Percentiles rank a stretch among this genome's conserved stretches.
Evolutionary conservation across 2,888 invertebrate species (phyloP).

Genomic region (Tanaodytes sp.): DNA sequence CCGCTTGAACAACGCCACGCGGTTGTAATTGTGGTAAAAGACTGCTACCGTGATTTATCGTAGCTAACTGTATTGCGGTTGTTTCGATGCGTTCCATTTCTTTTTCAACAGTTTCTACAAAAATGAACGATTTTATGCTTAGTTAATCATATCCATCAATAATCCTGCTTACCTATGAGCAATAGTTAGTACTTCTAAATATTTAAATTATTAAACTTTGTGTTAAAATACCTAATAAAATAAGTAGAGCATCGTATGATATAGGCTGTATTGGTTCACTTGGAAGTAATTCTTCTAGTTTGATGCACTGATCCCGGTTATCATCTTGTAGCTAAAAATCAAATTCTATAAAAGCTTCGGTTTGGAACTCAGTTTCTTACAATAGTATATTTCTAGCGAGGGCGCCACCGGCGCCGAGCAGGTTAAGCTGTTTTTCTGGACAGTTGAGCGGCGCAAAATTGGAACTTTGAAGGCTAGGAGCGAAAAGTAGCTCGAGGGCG

Average conservation of each 20-base stretch:
- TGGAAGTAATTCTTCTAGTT: conserved; percentile 86
- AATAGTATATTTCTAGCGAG: too few relatives aligned
- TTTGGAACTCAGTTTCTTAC: too few relatives aligned
- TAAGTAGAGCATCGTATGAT: conserved; percentile 87
- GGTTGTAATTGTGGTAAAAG: conserved; percentile 75
- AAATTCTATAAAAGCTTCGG: too few relatives aligned
- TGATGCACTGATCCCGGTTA: conserved; percentile 81
- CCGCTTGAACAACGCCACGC: conserved; percentile 88
- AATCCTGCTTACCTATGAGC: too few relatives aligned
- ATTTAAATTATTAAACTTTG: too few relatives aligned
- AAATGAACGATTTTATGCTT: background rate
- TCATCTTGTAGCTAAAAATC: conserved; percentile 81
- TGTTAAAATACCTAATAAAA: conserved; percentile 90
- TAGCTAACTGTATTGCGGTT: conserved; percentile 75
- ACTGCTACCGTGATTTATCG: conserved; percentile 67
- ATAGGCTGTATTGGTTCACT: conserved; percentile 83
- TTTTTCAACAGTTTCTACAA: conserved; percentile 82
- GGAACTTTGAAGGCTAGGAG: too few relatives aligned
- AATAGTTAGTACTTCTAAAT: too few relatives aligned
- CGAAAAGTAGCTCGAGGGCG: too few relatives aligned
- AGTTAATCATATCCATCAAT: too few relatives aligned
- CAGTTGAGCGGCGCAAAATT: too few relatives aligned
- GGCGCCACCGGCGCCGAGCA: too few relatives aligned
- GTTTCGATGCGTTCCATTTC: conserved; percentile 85
- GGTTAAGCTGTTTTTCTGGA: too few relatives aligned